Evolutionary conservation across 1,140 invertebrate species (phyloP).

Genomic region (Antheraea mylitta): DNA sequence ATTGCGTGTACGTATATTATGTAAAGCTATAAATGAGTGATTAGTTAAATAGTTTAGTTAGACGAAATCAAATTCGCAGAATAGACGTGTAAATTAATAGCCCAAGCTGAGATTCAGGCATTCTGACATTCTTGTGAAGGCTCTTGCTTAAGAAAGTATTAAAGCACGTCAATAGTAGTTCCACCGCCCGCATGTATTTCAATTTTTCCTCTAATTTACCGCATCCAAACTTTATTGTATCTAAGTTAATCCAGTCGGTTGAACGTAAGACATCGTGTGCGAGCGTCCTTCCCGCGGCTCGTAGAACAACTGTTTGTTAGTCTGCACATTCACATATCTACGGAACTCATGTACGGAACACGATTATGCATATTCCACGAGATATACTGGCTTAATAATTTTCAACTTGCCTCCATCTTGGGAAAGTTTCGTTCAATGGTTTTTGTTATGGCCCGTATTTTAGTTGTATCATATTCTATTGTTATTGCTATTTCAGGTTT

Average conservation of each 20-base stretch:
- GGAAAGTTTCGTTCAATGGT: not conserved
- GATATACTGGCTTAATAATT: constrained; percentile 21
- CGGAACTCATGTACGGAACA: not conserved
- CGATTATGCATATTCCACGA: constrained; percentile 31
- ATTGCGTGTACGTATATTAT: too few relatives aligned
- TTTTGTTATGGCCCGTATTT: not conserved
- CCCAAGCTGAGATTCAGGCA: too few relatives aligned
- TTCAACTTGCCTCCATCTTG: constrained; percentile 6
- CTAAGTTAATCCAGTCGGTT: constrained; percentile 49
- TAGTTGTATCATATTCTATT: not conserved
- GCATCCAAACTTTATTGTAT: constrained; percentile 27
- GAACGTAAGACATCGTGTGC: constrained; percentile 68
- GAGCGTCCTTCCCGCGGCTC: constrained; percentile 48
- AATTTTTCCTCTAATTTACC: constrained; percentile 13
- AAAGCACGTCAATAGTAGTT: too few relatives aligned
- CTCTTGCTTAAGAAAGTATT: too few relatives aligned
- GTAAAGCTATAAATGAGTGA: too few relatives aligned
- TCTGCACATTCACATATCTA: constrained; percentile 5
- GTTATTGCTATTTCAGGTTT: not conserved
- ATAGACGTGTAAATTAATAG: too few relatives aligned
- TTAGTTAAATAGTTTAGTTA: too few relatives aligned
- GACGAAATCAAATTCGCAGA: too few relatives aligned
- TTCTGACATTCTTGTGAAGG: too few relatives aligned
- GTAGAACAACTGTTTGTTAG: constrained; percentile 71
- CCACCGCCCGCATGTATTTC: too few relatives aligned